A percentile compares a stretch with the other conserved stretches of the same genome.
phyloP scores from a whole-genome alignment of 2,888 invertebrate genomes.

The Oxycera nigricornis region DNA sequence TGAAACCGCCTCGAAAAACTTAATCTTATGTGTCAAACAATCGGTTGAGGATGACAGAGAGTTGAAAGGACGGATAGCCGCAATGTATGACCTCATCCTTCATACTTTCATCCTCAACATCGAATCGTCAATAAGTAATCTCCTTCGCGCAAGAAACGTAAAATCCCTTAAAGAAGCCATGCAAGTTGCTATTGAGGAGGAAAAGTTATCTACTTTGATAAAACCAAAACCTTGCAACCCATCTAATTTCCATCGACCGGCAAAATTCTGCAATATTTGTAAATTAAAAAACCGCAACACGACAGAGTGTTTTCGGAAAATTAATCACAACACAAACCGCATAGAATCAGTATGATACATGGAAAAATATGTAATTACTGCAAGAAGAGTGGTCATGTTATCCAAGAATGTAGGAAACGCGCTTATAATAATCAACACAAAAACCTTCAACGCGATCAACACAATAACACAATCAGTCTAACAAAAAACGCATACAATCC shows the following conservation, averaged over 20 bases:
- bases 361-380: too few relatives aligned
- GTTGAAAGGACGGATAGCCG: slow-evolving; percentile 22
- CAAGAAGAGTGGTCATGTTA: too few relatives aligned
- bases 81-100: slow-evolving; percentile 32
- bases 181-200: slow-evolving; percentile 33
- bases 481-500: too few relatives aligned
- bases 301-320: neutral
- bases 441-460: too few relatives aligned
- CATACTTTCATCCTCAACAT: slow-evolving; percentile 35
- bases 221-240: neutral
- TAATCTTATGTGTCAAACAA: slow-evolving; percentile 26
- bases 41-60: neutral
- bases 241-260: neutral
- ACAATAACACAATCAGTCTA: too few relatives aligned
- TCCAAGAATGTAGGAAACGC: too few relatives aligned
- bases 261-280: slow-evolving; percentile 6
- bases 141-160: slow-evolving; percentile 32
- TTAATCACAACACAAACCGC: too few relatives aligned
- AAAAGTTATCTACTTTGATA: slow-evolving; percentile 34
- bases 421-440: too few relatives aligned
- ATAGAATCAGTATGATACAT: too few relatives aligned
- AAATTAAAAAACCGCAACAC: neutral
- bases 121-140: slow-evolving; percentile 33
- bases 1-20: slow-evolving; percentile 18
- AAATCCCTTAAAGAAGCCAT: slow-evolving; percentile 27